Evolutionary conservation across 2,113 vertebrate genomes (phyloP).

Genomic region (Cynopterus brachyotis): DNA sequence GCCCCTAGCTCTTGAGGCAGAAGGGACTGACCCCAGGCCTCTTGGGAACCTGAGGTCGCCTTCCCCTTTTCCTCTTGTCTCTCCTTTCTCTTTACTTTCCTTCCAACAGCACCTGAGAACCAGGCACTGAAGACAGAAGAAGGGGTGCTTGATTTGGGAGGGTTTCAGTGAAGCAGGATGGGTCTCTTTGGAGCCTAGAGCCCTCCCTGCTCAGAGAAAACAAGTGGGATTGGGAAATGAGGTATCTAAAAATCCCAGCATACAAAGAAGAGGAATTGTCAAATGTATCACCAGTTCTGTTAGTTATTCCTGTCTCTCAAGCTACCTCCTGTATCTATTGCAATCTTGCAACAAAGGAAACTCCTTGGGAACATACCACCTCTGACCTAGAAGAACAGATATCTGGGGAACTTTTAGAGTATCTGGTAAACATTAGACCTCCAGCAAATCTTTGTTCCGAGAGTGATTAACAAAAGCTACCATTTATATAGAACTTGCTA

Average conservation of each 20-base stretch:
- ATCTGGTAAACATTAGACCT: constrained; percentile 23
- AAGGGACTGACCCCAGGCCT: not conserved
- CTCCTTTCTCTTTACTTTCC: not conserved
- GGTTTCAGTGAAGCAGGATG: not conserved
- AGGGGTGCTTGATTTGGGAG: not conserved
- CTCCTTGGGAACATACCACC: not conserved
- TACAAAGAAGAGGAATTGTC: not conserved
- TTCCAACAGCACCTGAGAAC: not conserved
- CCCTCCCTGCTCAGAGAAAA: not conserved
- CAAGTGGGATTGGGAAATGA: not conserved
- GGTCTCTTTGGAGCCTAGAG: not conserved
- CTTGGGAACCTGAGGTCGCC: not conserved
- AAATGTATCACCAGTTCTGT: not conserved
- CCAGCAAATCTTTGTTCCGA: constrained; percentile 32
- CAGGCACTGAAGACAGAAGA: not conserved
- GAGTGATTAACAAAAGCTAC: constrained; percentile 24
- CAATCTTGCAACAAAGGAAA: not conserved
- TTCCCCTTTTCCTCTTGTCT: not conserved
- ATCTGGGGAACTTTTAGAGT: not conserved
- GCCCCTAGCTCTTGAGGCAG: not conserved
- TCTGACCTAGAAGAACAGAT: not conserved
- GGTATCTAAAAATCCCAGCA: not conserved
- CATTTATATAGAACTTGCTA: not conserved
- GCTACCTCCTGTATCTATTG: not conserved
- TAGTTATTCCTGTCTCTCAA: not conserved